Evolutionary conservation across 2,113 vertebrate species (phyloP).

Genomic region (Irena cyanogastra): DNA sequence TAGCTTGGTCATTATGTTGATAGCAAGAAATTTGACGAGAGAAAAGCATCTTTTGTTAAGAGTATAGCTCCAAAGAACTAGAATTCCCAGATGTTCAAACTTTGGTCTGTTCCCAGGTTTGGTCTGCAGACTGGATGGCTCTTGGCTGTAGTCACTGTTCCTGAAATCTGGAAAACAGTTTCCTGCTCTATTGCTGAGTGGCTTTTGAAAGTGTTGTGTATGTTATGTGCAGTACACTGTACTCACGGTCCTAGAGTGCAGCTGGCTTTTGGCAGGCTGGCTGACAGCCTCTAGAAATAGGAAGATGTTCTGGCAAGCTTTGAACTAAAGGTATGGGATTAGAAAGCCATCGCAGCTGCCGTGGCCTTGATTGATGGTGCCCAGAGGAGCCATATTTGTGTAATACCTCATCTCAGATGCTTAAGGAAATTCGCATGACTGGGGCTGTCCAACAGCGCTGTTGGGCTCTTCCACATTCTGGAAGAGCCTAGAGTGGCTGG

Average conservation of each 20-base stretch:
- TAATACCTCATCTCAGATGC: constrained; percentile 38
- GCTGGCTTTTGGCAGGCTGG: constrained; percentile 42
- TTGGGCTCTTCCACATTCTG: neutral
- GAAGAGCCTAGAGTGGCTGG: neutral
- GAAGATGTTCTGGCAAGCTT: constrained; percentile 59
- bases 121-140: neutral
- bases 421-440: neutral
- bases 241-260: neutral
- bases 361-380: constrained; percentile 6
- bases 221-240: neutral
- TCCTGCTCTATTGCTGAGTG: neutral
- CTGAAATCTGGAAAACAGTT: neutral
- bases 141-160: neutral
- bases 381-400: constrained; percentile 31
- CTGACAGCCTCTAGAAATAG: constrained; percentile 28
- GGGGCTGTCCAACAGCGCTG: neutral
- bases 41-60: neutral
- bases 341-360: constrained; percentile 35
- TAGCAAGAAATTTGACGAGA: neutral
- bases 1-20: neutral
- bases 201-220: neutral
- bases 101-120: neutral
- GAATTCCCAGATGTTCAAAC: neutral
- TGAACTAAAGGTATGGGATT: constrained; percentile 41
- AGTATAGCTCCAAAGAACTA: neutral